Evolutionary conservation across 2,113 vertebrate genomes (phyloP), one percentile per base, ranked within the genome.

Genomic region (Podilymbus podiceps): DNA sequence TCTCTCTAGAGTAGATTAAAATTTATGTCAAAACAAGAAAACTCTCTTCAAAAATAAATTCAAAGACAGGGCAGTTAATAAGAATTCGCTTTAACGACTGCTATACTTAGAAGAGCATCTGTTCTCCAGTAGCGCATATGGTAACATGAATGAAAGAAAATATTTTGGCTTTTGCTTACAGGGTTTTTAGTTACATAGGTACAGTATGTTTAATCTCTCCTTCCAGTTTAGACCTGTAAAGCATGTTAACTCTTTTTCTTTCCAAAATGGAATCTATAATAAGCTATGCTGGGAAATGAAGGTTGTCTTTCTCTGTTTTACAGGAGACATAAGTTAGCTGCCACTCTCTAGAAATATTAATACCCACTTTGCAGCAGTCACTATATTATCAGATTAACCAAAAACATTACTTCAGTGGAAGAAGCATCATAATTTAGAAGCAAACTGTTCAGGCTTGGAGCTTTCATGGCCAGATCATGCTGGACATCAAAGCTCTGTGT

Each of bases 81-180:
- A 90, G 58, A 83, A 94, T 62, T 86, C 21, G 55, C 12, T 91
- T 89, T 89, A 86, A 90, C 80, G 40, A 35, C 50, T 73, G 35
- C 76, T 92, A 92, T 89, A 84, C 67, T 92, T 95, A 86, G 91
- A 75, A 73, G 11, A 59, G 35, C 89, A 84, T 94, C 93, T 96
- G 91, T 62, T 92, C 84, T 94, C 42, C 67, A 86, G 5, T 30
- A 69, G 21, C 2, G 1, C 72, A 80, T 76, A 89, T 74, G 50
- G 84, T 79, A 71, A n/a, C 46, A 28, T 13, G 75, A 95, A 67
- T 76, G 69, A 58, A 10, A 95, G 28, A 86, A 91, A 73, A 79
- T 71, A 72, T 47, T 59, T 95, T 90, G 85, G 15, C 12, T 64
- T 92, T 79, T n/a, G 5, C 50, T 75, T 72, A n/a, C 17, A 47